Conservation (phyloP, 2,888 invertebrate genomes). For the Mylabris sibirica region DNA sequence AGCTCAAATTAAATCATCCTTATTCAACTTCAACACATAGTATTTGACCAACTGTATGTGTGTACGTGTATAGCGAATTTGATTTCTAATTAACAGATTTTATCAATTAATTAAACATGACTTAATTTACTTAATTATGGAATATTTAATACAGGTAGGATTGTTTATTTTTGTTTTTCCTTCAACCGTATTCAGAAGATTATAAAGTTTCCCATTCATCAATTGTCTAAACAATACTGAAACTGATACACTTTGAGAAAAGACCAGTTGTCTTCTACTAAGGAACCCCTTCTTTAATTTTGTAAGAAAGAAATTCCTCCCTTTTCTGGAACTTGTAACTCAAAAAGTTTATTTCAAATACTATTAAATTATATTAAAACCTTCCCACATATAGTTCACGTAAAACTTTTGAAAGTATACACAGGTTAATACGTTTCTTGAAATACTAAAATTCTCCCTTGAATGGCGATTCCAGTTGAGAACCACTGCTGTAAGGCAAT, state of each 20-base stretch:
- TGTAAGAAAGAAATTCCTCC: no score
- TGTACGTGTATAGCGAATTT: not conserved
- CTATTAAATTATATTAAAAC: no score
- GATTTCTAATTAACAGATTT: conserved; percentile 4
- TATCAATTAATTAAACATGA: conserved; percentile 3
- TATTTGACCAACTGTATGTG: not conserved
- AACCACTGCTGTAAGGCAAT: conserved; percentile 34
- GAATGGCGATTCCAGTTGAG: no score
- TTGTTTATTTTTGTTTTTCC: no score
- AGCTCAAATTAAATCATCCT: not conserved
- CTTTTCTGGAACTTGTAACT: no score
- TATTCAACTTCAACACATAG: not conserved
- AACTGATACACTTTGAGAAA: conserved; percentile 30
- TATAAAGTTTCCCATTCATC: not conserved
- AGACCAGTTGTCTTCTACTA: conserved; percentile 34
- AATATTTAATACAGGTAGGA: not conserved
- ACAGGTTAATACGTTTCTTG: no score
- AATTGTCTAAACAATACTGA: conserved; percentile 15
- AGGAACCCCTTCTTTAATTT: no score
- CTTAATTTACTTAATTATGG: not conserved
- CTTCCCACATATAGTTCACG: no score
- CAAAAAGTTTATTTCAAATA: no score
- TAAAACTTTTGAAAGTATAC: no score
- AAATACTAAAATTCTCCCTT: no score
- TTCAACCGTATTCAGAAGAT: no score